Conservation (phyloP, 1,140 invertebrate species). For the Scaptodrosophila lebanonensis region DNA sequence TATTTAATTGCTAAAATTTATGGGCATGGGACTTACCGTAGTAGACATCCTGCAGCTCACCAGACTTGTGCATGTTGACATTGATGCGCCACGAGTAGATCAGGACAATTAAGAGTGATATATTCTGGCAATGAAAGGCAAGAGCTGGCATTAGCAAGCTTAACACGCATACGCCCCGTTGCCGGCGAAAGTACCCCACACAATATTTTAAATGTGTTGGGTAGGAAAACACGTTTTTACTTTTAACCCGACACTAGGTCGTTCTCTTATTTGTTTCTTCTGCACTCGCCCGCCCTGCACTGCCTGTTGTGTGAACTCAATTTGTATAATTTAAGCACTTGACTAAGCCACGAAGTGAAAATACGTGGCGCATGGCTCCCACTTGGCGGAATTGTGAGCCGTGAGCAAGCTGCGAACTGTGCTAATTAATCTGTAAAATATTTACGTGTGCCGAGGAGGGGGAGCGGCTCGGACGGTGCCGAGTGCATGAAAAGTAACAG, state of each 20-base stretch:
- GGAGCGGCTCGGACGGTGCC: too few species aligned
- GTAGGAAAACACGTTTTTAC: conserved; percentile 52
- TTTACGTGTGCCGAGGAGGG: conserved; percentile 12
- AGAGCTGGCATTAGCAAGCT: conserved; percentile 10
- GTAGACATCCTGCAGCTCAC: conserved; percentile 84
- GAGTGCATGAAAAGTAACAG: conserved; percentile 8
- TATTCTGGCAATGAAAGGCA: conserved; percentile 79
- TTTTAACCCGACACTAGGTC: conserved; percentile 47
- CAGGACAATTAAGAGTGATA: conserved; percentile 83
- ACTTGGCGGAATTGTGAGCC: too few species aligned
- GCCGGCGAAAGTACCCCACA: background rate
- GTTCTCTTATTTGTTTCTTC: too few species aligned
- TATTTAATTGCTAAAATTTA: conserved; percentile 39
- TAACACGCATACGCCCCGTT: conserved; percentile 46
- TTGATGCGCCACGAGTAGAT: conserved; percentile 85
- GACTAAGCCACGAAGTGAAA: background rate
- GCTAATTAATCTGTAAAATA: conserved; percentile 51
- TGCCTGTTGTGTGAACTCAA: background rate
- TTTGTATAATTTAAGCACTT: background rate
- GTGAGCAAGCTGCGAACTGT: background rate
- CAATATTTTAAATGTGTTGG: background rate
- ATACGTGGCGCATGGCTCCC: too few species aligned
- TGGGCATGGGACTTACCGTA: conserved; percentile 80
- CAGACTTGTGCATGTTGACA: conserved; percentile 82
- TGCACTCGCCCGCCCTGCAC: background rate